phyloP scores from a whole-genome alignment of 2,113 vertebrate genomes.

The Phaethornis superciliosus region DNA sequence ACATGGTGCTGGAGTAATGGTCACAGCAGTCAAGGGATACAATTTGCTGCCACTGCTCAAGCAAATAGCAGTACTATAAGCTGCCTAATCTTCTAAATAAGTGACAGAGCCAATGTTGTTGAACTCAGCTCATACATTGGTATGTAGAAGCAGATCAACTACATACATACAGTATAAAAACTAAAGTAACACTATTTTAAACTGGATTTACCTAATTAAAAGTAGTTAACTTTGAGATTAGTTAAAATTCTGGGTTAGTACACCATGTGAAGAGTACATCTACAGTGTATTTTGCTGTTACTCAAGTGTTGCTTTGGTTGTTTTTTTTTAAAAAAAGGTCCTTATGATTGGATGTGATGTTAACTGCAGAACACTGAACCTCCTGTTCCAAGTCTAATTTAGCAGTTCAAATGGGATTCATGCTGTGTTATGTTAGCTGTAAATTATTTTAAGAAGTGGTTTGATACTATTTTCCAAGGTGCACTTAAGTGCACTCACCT shows the following conservation, averaged over 20 bases:
- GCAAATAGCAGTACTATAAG: background rate
- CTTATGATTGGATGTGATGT: background rate
- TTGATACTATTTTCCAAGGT: background rate
- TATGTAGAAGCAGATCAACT: background rate
- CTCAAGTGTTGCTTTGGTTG: background rate
- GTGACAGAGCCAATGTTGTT: accelerated
- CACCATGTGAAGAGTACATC: background rate
- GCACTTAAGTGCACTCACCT: background rate
- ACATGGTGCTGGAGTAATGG: accelerated
- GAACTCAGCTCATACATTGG: background rate
- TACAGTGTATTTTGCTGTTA: background rate
- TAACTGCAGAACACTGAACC: background rate
- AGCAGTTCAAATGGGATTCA: background rate
- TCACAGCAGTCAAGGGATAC: background rate
- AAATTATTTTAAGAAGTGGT: background rate
- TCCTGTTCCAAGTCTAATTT: background rate
- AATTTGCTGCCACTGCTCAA: background rate
- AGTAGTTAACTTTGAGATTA: background rate
- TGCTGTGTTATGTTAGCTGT: background rate
- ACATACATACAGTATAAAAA: background rate
- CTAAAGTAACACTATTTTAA: background rate
- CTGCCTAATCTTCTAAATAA: background rate
- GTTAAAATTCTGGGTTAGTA: background rate
- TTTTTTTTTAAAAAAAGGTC: background rate
- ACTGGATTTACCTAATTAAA: background rate